Evolutionary conservation across 2,797 vertebrate genomes (phyloP), one percentile per base, ranked within the genome.

Genomic region (Agapornis canus): DNA sequence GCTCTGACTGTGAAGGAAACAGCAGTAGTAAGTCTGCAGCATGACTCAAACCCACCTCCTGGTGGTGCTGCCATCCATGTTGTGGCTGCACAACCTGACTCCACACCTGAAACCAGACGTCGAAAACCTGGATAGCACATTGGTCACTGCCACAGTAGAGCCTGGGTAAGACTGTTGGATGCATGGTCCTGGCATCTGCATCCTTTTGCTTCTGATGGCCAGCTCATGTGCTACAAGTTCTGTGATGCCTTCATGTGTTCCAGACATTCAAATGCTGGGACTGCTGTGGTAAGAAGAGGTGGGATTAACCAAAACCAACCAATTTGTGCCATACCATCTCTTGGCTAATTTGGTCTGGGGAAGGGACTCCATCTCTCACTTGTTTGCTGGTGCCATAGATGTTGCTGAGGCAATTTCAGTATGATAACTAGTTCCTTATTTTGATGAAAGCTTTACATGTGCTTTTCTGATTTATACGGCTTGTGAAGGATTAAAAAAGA

Each of bases 141-240:
- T 29, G 27, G n/a, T 52, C 10, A 2, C 25, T 32, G 29, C 25
- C 2, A 2, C 17, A 59, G 20, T 51, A 70, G n/a, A 39, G 11
- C 23, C 47, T 5, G 1, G 2, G 7, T 54, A 3, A 10, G 48
- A n/a, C 31, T 56, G 22, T 0, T 21, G n/a, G 15, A 10, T 47
- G 5, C 2, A 2, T 23, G n/a, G 32, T 18, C 27, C 6, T 20
- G 13, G 13, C 11, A 35, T 10, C n/a, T 26, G 29, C 10, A 17
- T 35, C 31, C 25, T 13, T 49, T 1, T 19, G 56, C 40, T 68
- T 45, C 27, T 66, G 23, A 4, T 32, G 52, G 8, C 32, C 20
- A n/a, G 18, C 26, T 45, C 0, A 0, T 42, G 9, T 0, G 0
- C 8, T 45, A 23, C 10, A 18, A 18, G 32, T 21, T 64, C 32